Conservation (phyloP, 2,113 vertebrate species). For the Malurus alboscapulatus region DNA sequence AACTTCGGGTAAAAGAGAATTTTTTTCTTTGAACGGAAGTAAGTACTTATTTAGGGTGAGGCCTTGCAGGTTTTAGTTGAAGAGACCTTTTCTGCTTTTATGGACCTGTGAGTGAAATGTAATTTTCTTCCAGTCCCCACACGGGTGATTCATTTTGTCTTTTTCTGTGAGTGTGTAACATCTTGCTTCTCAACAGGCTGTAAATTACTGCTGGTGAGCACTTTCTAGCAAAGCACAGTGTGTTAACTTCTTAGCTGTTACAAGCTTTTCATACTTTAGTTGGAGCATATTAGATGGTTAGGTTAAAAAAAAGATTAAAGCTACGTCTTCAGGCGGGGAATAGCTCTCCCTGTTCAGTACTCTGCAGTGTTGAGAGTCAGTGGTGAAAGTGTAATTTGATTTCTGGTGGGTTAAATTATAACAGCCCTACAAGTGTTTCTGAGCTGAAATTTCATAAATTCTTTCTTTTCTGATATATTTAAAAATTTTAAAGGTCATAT, state of each 20-base stretch:
- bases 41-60: not conserved
- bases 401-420: not conserved
- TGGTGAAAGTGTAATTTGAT: not conserved
- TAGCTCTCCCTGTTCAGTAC: not conserved
- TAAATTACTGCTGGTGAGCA: not conserved
- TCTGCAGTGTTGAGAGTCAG: not conserved
- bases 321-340: not conserved
- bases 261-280: not conserved
- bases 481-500: not conserved
- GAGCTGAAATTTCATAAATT: not conserved
- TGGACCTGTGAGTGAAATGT: not conserved
- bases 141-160: not conserved
- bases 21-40: not conserved
- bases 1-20: not conserved
- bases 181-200: not conserved
- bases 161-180: not conserved
- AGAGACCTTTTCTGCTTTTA: not conserved
- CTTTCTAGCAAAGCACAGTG: not conserved
- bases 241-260: not conserved
- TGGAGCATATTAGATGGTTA: not conserved
- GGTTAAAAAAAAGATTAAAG: not conserved
- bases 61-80: not conserved
- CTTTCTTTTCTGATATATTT: not conserved
- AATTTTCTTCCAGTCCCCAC: rapidly evolving
- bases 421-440: not conserved